Conservation (phyloP, 2,888 invertebrate genomes). For the Heliconius cydno region DNA sequence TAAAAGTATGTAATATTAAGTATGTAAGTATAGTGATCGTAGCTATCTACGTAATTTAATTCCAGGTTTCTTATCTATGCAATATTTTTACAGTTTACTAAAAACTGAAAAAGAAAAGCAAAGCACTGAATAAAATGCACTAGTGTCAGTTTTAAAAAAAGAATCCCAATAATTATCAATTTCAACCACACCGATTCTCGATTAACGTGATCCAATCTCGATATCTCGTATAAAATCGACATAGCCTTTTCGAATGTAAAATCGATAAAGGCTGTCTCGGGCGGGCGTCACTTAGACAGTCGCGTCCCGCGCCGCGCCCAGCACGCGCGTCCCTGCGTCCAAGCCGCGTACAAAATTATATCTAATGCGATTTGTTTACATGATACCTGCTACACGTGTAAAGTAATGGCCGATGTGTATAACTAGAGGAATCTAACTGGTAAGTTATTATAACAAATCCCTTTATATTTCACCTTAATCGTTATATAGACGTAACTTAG, state of each 20-base stretch:
- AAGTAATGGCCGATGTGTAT: conserved; percentile 53
- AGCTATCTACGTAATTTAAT: too few relatives aligned
- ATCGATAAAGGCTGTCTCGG: conserved; percentile 51
- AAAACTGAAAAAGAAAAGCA: neutral
- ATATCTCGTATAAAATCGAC: conserved; percentile 34
- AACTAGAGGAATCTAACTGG: conserved; percentile 47
- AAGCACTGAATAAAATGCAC: neutral
- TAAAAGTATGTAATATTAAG: too few relatives aligned
- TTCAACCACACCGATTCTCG: neutral
- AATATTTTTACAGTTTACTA: neutral
- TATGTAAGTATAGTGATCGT: too few relatives aligned
- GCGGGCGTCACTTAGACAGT: conserved; percentile 60
- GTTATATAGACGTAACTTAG: neutral
- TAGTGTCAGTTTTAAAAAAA: neutral
- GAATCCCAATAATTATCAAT: neutral
- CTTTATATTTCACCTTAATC: neutral
- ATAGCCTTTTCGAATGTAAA: conserved; percentile 39
- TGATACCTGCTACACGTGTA: conserved; percentile 58
- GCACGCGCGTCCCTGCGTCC: conserved; percentile 60
- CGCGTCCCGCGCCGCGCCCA: conserved; percentile 64
- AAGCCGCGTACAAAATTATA: conserved; percentile 51
- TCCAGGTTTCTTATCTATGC: neutral
- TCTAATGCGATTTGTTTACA: conserved; percentile 64
- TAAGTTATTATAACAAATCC: conserved; percentile 42
- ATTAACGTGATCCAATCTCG: neutral